Evolutionary conservation across 2,797 vertebrate species (phyloP), one percentile per base, ranked within the genome.

Genomic region (Ispidina lecontei): DNA sequence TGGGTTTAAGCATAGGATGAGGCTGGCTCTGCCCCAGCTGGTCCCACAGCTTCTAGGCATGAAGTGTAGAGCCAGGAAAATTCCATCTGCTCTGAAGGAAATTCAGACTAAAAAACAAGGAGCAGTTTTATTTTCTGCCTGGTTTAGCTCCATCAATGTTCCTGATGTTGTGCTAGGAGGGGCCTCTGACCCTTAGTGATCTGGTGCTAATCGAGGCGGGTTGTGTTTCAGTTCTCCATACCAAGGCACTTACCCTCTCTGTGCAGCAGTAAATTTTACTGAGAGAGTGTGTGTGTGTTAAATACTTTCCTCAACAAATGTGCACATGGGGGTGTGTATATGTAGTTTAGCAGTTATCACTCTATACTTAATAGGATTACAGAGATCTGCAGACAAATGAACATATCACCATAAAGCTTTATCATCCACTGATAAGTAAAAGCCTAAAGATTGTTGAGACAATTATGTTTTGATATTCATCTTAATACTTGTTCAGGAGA

Each of bases 401-500:
- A 91, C 84, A 15, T 6, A 85, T 54, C 56, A 12, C 94, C 91
- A 31, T 79, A 82, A 54, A 92, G 85, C 73, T 49, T 96, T 96
- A 94, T 95, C 94, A 33, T 71, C 60, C n/a, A 70, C 96, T 96
- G 97, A 97, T 97, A 97, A 97, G 96, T 95, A 91, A 96, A 96
- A 96, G 95, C 97, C 94, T 93, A 92, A 93, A 95, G 92, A 97
- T 97, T 90, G 94, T 84, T 95, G 95, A 94, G 96, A 97, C 94
- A 94, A 96, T 94, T 95, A 87, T 94, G 93, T 94, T 97, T 94
- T 67, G 94, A 97, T 95, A 96, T 97, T 96, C 94, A 97, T 97
- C 97, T 97, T 95, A 74, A 93, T 73, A 76, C 92, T 93, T 86
- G 89, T 92, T 95, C 82, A 14, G 18, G 86, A 92, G 87, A 90